These are phyloP conservation scores for Nanorana parkeri DNA, from an alignment of 2,113 vertebrate genomes.

Conservation along the genomic window DNA sequence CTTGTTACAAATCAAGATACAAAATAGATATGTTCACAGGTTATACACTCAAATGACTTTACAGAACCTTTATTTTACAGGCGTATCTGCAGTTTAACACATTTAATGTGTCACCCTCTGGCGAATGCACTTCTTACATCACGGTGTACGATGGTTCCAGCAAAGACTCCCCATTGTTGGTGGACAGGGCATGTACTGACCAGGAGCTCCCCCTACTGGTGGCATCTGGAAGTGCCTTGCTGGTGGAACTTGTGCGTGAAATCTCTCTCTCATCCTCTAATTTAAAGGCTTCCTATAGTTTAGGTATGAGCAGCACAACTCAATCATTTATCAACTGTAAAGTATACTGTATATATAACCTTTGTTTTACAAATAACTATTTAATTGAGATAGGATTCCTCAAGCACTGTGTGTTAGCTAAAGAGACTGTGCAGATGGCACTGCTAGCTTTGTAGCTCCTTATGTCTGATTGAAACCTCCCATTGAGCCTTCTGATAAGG, in stretches of 20 bases:
- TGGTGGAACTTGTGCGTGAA: conserved; percentile 25
- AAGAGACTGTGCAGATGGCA: too few relatives aligned
- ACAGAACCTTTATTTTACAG: background rate
- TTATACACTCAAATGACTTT: too few relatives aligned
- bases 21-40: too few relatives aligned
- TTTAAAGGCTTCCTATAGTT: conserved; percentile 29
- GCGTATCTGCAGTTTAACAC: conserved; percentile 22
- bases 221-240: conserved; percentile 12
- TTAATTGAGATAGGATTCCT: too few relatives aligned
- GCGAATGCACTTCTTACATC: conserved; percentile 15
- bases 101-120: background rate
- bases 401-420: too few relatives aligned
- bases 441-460: too few relatives aligned
- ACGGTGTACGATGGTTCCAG: conserved; percentile 26
- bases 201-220: conserved; percentile 45
- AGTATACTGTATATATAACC: too few relatives aligned
- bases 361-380: too few relatives aligned
- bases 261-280: background rate
- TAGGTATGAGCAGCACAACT: conserved; percentile 8
- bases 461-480: too few relatives aligned
- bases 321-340: too few relatives aligned
- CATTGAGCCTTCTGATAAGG: too few relatives aligned
- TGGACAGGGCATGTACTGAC: conserved; percentile 25
- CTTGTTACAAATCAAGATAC: too few relatives aligned
- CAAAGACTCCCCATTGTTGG: background rate